Evolutionary conservation across 1,140 invertebrate species (phyloP).

Genomic region (Apis laboriosa): DNA sequence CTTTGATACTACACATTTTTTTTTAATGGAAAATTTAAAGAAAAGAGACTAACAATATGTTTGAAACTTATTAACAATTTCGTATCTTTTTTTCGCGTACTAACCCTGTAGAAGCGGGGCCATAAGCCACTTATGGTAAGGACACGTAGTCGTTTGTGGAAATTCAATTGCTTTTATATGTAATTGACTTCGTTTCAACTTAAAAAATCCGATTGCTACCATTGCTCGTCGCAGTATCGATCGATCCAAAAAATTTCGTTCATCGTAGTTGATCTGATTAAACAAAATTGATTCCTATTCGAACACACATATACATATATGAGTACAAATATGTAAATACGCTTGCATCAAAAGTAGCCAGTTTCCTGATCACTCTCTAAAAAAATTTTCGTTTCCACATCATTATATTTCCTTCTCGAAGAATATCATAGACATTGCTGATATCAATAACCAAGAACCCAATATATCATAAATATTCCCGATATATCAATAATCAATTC

Average conservation of each 20-base stretch:
- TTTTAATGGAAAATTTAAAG: not conserved
- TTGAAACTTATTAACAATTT: constrained; percentile 56
- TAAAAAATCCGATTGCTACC: constrained; percentile 35
- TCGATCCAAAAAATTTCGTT: constrained; percentile 5
- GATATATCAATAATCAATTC: constrained; percentile 27
- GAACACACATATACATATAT: not conserved
- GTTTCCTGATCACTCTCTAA: constrained; percentile 21
- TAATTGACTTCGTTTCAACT: not conserved
- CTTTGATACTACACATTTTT: not conserved
- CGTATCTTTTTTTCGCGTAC: constrained; percentile 65
- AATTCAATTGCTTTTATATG: constrained; percentile 52
- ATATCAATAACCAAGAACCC: too few species aligned
- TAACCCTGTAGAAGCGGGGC: constrained; percentile 64
- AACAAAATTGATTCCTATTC: not conserved
- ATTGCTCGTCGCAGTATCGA: constrained; percentile 29
- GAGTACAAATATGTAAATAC: constrained; percentile 5
- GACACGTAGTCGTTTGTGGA: constrained; percentile 61
- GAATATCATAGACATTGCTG: not conserved
- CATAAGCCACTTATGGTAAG: constrained; percentile 72
- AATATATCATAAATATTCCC: not conserved
- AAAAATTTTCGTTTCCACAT: not conserved
- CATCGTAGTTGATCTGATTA: not conserved
- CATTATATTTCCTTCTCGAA: not conserved
- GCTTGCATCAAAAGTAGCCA: constrained; percentile 16
- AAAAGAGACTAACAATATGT: not conserved